Evolutionary conservation across 2,797 vertebrate genomes (phyloP).

Genomic region (Luscinia luscinia): DNA sequence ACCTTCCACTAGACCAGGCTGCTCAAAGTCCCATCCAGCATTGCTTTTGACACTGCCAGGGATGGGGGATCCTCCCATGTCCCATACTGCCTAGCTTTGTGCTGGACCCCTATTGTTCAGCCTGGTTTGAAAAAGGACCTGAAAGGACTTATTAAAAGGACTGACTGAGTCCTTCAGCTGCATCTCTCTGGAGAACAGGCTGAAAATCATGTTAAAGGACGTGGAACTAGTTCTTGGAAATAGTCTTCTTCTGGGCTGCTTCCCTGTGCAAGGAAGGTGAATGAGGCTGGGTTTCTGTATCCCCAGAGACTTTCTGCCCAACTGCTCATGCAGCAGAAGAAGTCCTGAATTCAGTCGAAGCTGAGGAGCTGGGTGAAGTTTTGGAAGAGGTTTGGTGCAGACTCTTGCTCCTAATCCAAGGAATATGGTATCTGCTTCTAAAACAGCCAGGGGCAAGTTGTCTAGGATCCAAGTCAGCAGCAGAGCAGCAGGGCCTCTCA

Average conservation of each 20-base stretch:
- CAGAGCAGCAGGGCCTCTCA: slow-evolving; percentile 27
- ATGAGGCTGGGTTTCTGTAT: neutral
- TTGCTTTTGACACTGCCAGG: neutral
- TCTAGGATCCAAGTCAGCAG: neutral
- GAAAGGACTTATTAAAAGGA: neutral
- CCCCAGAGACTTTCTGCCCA: neutral
- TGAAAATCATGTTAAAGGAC: neutral
- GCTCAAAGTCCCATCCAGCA: neutral
- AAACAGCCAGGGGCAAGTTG: slow-evolving; percentile 23
- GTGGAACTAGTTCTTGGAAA: neutral
- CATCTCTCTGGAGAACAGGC: neutral
- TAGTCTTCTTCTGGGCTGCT: neutral
- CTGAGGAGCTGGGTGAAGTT: neutral
- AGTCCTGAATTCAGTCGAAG: neutral
- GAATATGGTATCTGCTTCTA: slow-evolving; percentile 9
- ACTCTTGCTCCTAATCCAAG: slow-evolving; percentile 1
- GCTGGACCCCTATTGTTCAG: neutral
- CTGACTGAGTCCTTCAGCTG: neutral
- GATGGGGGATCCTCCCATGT: neutral
- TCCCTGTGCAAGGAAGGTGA: neutral
- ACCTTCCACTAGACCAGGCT: neutral
- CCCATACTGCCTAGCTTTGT: neutral
- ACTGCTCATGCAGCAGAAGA: neutral
- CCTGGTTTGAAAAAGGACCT: neutral
- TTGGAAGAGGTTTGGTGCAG: neutral